Base-by-base conservation (phyloP, 2,797 vertebrate genomes). In the Tarsius wallacei region DNA sequence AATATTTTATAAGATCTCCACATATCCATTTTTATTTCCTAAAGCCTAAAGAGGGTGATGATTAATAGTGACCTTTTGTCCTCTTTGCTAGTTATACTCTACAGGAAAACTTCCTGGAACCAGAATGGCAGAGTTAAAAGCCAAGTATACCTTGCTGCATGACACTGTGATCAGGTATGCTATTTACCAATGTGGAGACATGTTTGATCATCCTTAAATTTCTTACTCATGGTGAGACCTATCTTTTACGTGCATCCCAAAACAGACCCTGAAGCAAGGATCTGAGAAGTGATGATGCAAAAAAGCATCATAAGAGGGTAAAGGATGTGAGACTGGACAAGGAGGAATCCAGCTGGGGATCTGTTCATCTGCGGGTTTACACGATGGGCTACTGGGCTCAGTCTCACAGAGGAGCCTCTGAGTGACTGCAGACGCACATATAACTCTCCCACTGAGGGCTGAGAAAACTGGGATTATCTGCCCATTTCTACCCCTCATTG, bases 151-250 rank as follows among this genome's bases (percentile, higher is more conserved):
- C 26, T 76, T 98, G 57, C 97, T 99, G 81, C 99, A 99, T 68
- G 98, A 99, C 24, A 98, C 98, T 9, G 97, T 99, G 94, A 98
- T 97, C 97, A 99, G 99, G 99, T 99, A 99, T 76, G 97, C 66
- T 59, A 2, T 33, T 90, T 57, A n/a, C 17, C n/a, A 24, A 19
- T 0, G 0, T 4, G 24, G 28, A 17, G 64, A 33, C 24, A 14
- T 31, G 10, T 36, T 73, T 36, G 7, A 12, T 74, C 12, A 2
- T 4, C 17, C 42, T 59, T 71, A 57, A 51, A 33, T 24, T 47
- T 76, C 33, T 76, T 33, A 12, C 47, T 55, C 55, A 47, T 78
- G 78, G 31, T 31, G 14, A 16, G 53, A 49, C 14, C 12, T n/a
- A 0, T 55, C 22, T 47, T 87, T 93, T 83, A 31, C 12, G 71